Evolutionary conservation across 2,113 vertebrate genomes (phyloP), one percentile per base, ranked within the genome.

Genomic region (Pica pica): DNA sequence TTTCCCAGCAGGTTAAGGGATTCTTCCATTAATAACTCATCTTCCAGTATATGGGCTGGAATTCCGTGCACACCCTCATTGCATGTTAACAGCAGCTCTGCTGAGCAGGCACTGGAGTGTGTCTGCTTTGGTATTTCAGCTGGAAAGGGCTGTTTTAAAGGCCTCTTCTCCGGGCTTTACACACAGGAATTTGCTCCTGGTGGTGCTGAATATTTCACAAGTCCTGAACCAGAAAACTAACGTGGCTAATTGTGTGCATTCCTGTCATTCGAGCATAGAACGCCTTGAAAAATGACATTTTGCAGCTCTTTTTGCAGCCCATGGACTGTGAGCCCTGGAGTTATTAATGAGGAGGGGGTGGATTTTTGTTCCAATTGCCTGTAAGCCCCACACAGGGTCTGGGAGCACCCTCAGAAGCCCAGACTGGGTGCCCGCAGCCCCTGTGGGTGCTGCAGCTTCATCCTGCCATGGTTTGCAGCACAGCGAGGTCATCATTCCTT

Each of bases 151-250:
- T 70, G 56, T 19, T 91, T 67, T 74, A 57, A 56, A 81, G 64
- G 56, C 28, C 24, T 91, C 33, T n/a, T 70, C 56, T 31, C 13
- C 8, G 23, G 56, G 52, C 61, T 78, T 71, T 67, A n/a, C 52
- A 67, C 74, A 49, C n/a, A 59, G 56, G 67, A 70, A 11, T 17
- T 76, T 71, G 80, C 44, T 37, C 44, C 33, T 4, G 39, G 78
- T 53, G 28, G 64, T 53, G 49, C 39, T 92, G 69, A 95, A 95
- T 85, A 90, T 87, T 92, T 95, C 33, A 94, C 69, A 46, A 55
- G 61, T 31, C 65, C 67, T 67, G 52, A 84, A 93, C 68, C 69
- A 91, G 63, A 73, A 87, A 89, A 81, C 20, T 24, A 61, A 78
- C n/a, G 35, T 10, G 30, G 33, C 21, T 87, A 57, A 89, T 84